These are phyloP conservation scores for Thamnaconus septentrionalis DNA, from an alignment of 2,113 vertebrate genomes.

Conservation along the genomic window DNA sequence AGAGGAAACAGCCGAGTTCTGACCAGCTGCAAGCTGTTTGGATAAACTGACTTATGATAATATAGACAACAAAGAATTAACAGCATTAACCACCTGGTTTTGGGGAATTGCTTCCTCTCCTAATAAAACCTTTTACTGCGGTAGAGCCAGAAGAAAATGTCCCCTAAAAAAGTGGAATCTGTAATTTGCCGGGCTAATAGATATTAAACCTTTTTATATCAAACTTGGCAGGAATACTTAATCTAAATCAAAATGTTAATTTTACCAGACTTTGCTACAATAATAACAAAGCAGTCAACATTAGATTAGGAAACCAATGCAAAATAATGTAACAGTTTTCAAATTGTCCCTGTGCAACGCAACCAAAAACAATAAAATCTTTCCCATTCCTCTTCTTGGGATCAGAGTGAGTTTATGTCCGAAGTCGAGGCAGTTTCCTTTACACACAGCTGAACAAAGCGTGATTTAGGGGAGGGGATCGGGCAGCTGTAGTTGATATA, in stretches of 20 bases:
- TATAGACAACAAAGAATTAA: slow-evolving; percentile 33
- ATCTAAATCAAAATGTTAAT: background rate
- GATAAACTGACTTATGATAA: slow-evolving; percentile 46
- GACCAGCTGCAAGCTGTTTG: slow-evolving; percentile 52
- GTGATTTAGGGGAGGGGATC: slow-evolving; percentile 68
- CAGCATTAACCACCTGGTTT: slow-evolving; percentile 43
- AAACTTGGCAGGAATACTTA: slow-evolving; percentile 1
- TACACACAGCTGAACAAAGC: slow-evolving; percentile 65
- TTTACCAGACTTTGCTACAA: too few relatives aligned
- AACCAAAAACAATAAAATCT: background rate
- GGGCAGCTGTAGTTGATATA: slow-evolving; percentile 65
- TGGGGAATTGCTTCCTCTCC: slow-evolving; percentile 42
- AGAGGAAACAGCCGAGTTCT: slow-evolving; percentile 32
- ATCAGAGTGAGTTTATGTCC: slow-evolving; percentile 45
- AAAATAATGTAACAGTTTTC: background rate
- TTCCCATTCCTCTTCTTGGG: slow-evolving; percentile 17
- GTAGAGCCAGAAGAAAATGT: slow-evolving; percentile 1
- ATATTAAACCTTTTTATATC: background rate
- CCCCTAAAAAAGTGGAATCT: background rate
- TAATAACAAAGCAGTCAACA: background rate
- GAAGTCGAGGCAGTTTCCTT: slow-evolving; percentile 55
- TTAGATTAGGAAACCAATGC: background rate
- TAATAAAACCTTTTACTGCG: slow-evolving; percentile 18
- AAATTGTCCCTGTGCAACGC: slow-evolving; percentile 4
- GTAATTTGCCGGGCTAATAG: slow-evolving; percentile 3